Evolutionary conservation across 2,888 invertebrate species (phyloP).

Genomic region (Trachelus stipa): DNA sequence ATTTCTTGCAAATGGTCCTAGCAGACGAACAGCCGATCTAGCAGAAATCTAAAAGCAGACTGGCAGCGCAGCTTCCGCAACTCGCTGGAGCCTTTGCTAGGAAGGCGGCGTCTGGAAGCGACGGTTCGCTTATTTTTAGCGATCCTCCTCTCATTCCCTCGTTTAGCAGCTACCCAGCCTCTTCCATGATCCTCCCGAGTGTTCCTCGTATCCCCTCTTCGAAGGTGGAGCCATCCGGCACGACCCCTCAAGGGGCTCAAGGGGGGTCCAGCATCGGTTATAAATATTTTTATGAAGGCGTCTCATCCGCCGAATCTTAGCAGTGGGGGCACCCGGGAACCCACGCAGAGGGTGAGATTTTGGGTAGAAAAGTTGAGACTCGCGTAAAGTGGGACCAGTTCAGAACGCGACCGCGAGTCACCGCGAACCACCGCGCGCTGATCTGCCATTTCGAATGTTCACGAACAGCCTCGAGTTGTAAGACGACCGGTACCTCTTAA

Average conservation of each 20-base stretch:
- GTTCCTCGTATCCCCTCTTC: neutral
- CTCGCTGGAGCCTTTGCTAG: constrained; percentile 7
- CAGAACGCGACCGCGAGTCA: constrained; percentile 53
- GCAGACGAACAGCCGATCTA: neutral
- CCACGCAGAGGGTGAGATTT: constrained; percentile 59
- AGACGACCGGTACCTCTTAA: constrained; percentile 8
- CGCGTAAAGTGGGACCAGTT: constrained; percentile 57
- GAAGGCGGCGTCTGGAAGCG: constrained; percentile 10
- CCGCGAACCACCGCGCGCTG: constrained; percentile 38
- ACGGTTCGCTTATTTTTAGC: constrained; percentile 9
- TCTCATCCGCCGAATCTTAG: constrained; percentile 68
- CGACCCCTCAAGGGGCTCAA: constrained; percentile 34
- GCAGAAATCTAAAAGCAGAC: constrained; percentile 3
- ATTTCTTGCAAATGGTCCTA: neutral
- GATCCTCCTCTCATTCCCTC: neutral
- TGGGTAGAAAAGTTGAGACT: constrained; percentile 62
- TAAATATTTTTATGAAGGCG: constrained; percentile 66
- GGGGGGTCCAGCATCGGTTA: constrained; percentile 55
- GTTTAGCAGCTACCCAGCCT: constrained; percentile 24
- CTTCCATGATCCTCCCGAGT: constrained; percentile 12
- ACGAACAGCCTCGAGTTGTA: constrained; percentile 10
- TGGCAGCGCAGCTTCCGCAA: constrained; percentile 4
- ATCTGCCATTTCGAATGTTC: neutral
- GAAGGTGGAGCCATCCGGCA: constrained; percentile 27
- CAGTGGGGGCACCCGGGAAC: constrained; percentile 56